phyloP scores from a whole-genome alignment of 2,888 invertebrate genomes.

The Idaea biselata region DNA sequence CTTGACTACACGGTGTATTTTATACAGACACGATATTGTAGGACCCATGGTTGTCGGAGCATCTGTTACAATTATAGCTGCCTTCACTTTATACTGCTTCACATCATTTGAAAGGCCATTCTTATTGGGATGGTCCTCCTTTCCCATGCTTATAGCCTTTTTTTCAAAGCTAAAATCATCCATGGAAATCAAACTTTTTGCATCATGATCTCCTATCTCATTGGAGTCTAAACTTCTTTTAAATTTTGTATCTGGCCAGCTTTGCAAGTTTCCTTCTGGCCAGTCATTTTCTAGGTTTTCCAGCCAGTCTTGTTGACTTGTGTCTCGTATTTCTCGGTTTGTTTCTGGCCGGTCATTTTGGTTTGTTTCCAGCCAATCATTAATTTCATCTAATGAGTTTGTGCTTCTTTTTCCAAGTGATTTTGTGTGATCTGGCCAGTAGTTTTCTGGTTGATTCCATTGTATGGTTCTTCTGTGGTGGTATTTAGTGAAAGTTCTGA shows the following conservation, averaged over 20 bases:
- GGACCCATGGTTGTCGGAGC: slow-evolving; percentile 49
- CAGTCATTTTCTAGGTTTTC: neutral
- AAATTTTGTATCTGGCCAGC: slow-evolving; percentile 12
- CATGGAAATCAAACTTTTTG: neutral
- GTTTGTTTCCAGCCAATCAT: slow-evolving; percentile 16
- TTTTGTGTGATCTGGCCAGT: slow-evolving; percentile 53
- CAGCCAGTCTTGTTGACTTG: neutral
- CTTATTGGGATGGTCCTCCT: slow-evolving; percentile 42
- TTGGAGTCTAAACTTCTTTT: slow-evolving; percentile 11
- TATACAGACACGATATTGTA: slow-evolving; percentile 63
- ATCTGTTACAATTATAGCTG: slow-evolving; percentile 43
- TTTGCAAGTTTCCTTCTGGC: neutral
- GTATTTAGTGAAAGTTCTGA: slow-evolving; percentile 73
- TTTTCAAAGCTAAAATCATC: slow-evolving; percentile 44
- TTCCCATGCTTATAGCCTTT: slow-evolving; percentile 42
- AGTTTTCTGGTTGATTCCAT: slow-evolving; percentile 59
- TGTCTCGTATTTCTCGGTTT: neutral
- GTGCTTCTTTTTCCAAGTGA: slow-evolving; percentile 51
- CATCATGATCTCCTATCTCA: neutral
- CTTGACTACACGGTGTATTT: slow-evolving; percentile 58
- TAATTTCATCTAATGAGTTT: neutral
- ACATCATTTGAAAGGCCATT: slow-evolving; percentile 46
- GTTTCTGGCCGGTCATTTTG: slow-evolving; percentile 14
- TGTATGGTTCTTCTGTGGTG: slow-evolving; percentile 70
- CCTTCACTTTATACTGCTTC: slow-evolving; percentile 53